Conservation (phyloP, 2,113 vertebrate genomes). For the Harpagus bidentatus region DNA sequence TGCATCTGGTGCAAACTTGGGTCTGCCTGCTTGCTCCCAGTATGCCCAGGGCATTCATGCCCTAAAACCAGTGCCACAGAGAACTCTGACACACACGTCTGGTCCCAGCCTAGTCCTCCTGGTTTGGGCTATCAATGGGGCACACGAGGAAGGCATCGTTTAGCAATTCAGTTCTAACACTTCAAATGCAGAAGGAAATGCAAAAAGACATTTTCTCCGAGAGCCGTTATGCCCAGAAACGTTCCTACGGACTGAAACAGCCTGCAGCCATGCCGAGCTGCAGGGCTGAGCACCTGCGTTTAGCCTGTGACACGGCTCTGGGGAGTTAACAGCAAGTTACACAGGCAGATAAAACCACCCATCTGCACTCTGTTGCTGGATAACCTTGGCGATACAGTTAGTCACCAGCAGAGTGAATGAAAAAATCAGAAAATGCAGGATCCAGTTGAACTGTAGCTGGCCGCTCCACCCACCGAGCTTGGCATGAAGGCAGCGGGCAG, state of each 20-base stretch:
- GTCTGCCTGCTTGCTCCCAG: neutral
- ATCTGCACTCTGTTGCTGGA: neutral
- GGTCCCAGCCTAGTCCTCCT: neutral
- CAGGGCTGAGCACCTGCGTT: rapidly evolving
- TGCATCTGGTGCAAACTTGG: rapidly evolving
- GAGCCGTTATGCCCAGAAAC: neutral
- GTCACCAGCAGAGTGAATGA: neutral
- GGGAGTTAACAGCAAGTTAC: neutral
- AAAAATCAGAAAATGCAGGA: neutral
- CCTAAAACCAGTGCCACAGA: neutral
- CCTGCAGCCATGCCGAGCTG: rapidly evolving
- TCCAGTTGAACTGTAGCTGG: neutral
- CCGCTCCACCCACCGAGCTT: neutral
- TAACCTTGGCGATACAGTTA: rapidly evolving
- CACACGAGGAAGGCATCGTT: neutral
- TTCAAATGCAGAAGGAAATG: neutral
- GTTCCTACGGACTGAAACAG: neutral
- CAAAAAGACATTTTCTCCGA: neutral
- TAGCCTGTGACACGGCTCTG: rapidly evolving
- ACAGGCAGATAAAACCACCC: neutral
- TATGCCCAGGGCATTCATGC: neutral
- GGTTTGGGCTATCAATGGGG: rapidly evolving
- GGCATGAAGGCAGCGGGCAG: neutral
- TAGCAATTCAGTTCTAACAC: neutral
- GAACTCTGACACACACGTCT: rapidly evolving